Base-by-base conservation (phyloP, 2,797 vertebrate genomes). In the Epinephelus awoara region DNA sequence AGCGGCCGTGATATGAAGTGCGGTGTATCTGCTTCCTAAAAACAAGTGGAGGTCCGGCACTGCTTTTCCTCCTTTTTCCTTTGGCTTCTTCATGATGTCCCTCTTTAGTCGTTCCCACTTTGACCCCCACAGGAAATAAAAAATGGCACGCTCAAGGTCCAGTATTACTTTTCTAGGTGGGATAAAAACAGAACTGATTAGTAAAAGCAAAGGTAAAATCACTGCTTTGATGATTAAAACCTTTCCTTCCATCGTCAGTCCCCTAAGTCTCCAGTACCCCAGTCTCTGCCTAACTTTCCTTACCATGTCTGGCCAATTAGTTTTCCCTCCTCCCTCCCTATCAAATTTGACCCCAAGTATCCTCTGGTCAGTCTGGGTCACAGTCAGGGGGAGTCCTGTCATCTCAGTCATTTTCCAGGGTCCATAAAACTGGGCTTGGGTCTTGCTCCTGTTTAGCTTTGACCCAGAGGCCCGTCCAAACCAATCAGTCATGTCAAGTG, bases 381-480 rank as follows among this genome's bases (percentile, higher is more conserved):
- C n/a, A n/a, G 57, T 72, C 19, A 72, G n/a, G 25, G 69, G 29
- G 2, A 64, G 56, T 54, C 17, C 49, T n/a, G 38, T 29, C 11
- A 0, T 64, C 27, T 63, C 40, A 3, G 51, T 55, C 4, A 6
- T 21, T 14, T 51, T 57, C 72, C 61, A 65, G 1, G 50, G 72
- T 38, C 61, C 51, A 17, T 57, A 66, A 23, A 56, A 40, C 7
- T 57, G 61, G 61, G 52, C 51, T 47, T 57, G 50, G 72, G 61
- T 65, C 62, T 75, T 75, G 1, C 5, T 1, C 8, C 64, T 9
- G 1, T 75, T 75, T 0, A 59, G 5, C 7, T 51, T 75, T 4
- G 63, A 58, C 55, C 52, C 54, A 49, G 73, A 75, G 44, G 64
- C 73, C n/a, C 3, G 73, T 29, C 73, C 73, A 14, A 68, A 76